Base-by-base conservation (phyloP, 2,888 invertebrate genomes). In the Ceraclea dissimilis region DNA sequence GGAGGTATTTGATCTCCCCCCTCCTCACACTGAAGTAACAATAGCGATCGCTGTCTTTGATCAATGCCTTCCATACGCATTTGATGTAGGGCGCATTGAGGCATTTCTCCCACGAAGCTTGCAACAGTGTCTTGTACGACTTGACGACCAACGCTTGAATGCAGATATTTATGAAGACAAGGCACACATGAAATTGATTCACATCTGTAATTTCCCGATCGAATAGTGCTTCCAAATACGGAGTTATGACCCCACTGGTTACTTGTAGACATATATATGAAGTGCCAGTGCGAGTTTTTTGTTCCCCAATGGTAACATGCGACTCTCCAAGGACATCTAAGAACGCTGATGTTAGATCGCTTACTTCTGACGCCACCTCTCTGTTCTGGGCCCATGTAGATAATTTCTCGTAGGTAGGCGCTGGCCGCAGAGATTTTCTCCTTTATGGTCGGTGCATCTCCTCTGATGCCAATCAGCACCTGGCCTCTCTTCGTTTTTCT, bases 251-350 rank as follows among this genome's bases (percentile, higher is more conserved):
- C 44, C 57, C 57, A 52, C 56, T 52, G 56, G 17, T 51, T 52
- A 56, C 31, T 46, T 11, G 17, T 20, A 56, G 47, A 52, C 21
- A 56, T 16, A 26, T 56, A 56, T 11, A 56, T 13, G 44, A 57
- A 52, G n/a, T 52, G 57, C 49, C 52, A 49, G 57, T 57, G 57
- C 19, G 20, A 6, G 47, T 56, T 46, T 51, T 46, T 56, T 33
- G 55, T 31, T 56, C 55, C 55, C 31, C 33, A 56, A 56, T 56
- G 55, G 55, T 33, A 51, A 13, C 13, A 6, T 16, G 21, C 33
- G 51, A 43, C 33, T 31, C 51, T 56, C 55, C 55, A 55, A 55
- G 51, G 51, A 19, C 19, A 8, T 55, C 18, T 26, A 33, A 17
- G 34, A 54, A 19, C 21, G n/a, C 43, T 20, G 13, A 21, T 17